phyloP scores from a whole-genome alignment of 1,140 invertebrate species.

The Sarcophaga bullata region DNA sequence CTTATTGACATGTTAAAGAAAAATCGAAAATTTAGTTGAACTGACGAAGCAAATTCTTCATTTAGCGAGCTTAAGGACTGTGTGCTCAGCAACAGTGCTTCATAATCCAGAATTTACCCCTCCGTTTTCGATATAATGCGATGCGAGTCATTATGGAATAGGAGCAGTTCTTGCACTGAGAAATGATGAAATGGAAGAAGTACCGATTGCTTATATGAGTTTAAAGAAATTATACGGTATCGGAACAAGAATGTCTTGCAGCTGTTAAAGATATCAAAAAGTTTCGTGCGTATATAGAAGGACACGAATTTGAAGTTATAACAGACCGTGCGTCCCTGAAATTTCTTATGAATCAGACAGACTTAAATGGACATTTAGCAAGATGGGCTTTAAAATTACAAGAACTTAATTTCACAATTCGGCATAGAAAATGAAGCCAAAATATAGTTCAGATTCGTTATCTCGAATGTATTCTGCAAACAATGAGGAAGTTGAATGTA shows the following conservation, averaged over 20 bases:
- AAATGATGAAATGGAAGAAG: slow-evolving; percentile 11
- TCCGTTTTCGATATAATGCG: slow-evolving; percentile 2
- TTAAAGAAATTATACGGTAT: slow-evolving; percentile 43
- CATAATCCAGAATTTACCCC: slow-evolving; percentile 41
- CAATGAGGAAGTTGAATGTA: not conserved
- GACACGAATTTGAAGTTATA: slow-evolving; percentile 19
- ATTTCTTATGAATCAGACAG: slow-evolving; percentile 34
- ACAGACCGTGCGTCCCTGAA: slow-evolving; percentile 26
- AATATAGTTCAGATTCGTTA: slow-evolving; percentile 41
- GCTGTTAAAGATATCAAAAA: slow-evolving; percentile 29
- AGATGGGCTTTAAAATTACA: slow-evolving; percentile 41
- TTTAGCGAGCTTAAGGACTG: slow-evolving; percentile 46
- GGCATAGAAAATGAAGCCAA: slow-evolving; percentile 35
- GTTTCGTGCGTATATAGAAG: slow-evolving; percentile 29
- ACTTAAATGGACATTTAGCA: slow-evolving; percentile 34
- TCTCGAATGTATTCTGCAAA: slow-evolving; percentile 23
- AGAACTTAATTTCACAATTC: slow-evolving; percentile 13
- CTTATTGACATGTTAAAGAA: not conserved
- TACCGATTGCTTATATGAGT: slow-evolving; percentile 16
- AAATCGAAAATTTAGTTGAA: slow-evolving; percentile 48
- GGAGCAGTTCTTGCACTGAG: slow-evolving; percentile 15
- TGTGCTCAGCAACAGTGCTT: slow-evolving; percentile 45
- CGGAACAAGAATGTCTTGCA: slow-evolving; percentile 41
- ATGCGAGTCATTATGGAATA: slow-evolving; percentile 26
- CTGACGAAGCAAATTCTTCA: slow-evolving; percentile 46